These are phyloP conservation scores for Prionailurus bengalensis DNA, from an alignment of 2,113 vertebrate genomes.

Conservation along the genomic window DNA sequence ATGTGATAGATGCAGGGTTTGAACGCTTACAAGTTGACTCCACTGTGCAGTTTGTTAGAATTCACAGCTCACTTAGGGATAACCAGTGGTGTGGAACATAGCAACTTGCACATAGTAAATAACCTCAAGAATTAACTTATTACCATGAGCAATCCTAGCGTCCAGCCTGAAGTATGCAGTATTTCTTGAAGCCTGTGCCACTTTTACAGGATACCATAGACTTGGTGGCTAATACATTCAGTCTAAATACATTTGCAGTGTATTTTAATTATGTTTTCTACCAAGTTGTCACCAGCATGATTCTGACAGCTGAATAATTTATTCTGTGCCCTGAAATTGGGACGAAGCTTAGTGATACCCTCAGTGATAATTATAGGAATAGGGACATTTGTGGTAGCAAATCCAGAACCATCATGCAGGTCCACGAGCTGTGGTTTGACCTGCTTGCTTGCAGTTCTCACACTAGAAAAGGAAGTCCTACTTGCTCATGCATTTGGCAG, in stretches of 20 bases:
- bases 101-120: not conserved
- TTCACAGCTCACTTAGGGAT: not conserved
- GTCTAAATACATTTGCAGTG: not conserved
- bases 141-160: not conserved
- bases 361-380: constrained; percentile 72
- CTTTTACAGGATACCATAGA: not conserved
- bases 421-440: constrained; percentile 44
- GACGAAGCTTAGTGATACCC: constrained; percentile 32
- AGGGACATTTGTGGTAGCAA: constrained; percentile 72
- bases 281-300: not conserved
- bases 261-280: not conserved
- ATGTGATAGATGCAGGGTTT: not conserved
- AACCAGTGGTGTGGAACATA: not conserved
- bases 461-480: constrained; percentile 72
- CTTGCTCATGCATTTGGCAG: constrained; percentile 68
- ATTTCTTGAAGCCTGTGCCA: not conserved
- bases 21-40: not conserved
- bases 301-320: constrained; percentile 20
- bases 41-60: not conserved
- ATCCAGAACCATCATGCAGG: constrained; percentile 33
- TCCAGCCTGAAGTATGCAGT: not conserved
- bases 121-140: not conserved
- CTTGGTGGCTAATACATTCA: not conserved
- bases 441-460: constrained; percentile 67
- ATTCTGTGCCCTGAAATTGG: constrained; percentile 71